These are phyloP conservation scores for Condylostylus longicornis DNA, from an alignment of 1,140 invertebrate genomes.

Conservation along the genomic window DNA sequence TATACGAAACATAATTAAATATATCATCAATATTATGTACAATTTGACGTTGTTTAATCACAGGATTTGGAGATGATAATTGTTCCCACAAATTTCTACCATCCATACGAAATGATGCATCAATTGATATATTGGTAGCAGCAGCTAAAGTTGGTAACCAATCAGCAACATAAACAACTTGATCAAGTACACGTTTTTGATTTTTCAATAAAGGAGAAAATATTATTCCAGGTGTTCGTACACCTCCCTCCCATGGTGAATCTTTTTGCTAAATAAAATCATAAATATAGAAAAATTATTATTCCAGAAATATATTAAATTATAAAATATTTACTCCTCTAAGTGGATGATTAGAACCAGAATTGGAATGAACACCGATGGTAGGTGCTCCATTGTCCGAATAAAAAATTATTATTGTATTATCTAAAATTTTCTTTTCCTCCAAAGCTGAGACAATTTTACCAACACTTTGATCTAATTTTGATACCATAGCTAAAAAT, in stretches of 20 bases:
- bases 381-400: conserved; percentile 67
- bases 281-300: not conserved
- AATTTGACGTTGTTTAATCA: conserved; percentile 44
- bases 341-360: conserved; percentile 75
- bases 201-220: conserved; percentile 51
- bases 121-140: conserved; percentile 38
- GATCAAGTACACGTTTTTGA: conserved; percentile 45
- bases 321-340: conserved; percentile 44
- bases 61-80: conserved; percentile 30
- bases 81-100: conserved; percentile 55
- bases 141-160: conserved; percentile 71
- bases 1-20: conserved; percentile 42
- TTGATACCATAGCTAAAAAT: conserved; percentile 65
- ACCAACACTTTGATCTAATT: conserved; percentile 72
- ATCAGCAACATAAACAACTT: conserved; percentile 69
- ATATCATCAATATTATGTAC: conserved; percentile 58
- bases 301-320: not conserved
- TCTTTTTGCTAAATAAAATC: conserved; percentile 42
- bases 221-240: conserved; percentile 57
- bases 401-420: conserved; percentile 57
- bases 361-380: conserved; percentile 50
- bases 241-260: conserved; percentile 74
- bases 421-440: conserved; percentile 47
- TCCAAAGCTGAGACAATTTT: conserved; percentile 54
- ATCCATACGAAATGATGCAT: conserved; percentile 37